Evolutionary conservation across 2,113 vertebrate species (phyloP).

Genomic region (Oxyruncus cristatus): DNA sequence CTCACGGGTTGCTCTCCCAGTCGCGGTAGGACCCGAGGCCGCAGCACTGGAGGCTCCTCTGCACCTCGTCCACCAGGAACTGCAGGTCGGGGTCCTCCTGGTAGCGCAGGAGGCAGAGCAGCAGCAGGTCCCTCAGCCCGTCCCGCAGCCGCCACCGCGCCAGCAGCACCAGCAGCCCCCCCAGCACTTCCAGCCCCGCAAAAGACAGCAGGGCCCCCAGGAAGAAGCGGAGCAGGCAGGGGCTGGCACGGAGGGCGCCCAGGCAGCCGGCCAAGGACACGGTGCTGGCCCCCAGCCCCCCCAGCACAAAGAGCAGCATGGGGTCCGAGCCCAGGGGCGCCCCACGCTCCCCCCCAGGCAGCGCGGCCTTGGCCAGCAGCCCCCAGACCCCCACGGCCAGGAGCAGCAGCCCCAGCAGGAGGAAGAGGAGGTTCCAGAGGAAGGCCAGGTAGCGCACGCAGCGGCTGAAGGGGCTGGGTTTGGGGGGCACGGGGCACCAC

Average conservation of each 20-base stretch:
- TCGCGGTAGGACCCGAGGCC: constrained; percentile 85
- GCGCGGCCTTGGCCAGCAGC: constrained; percentile 80
- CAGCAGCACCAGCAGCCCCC: constrained; percentile 72
- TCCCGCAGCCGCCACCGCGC: constrained; percentile 69
- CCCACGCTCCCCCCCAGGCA: constrained; percentile 61
- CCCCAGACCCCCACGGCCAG: constrained; percentile 87
- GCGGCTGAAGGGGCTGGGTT: background rate
- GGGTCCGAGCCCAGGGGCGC: constrained; percentile 78
- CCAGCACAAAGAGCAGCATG: constrained; percentile 79
- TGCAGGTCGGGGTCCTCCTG: constrained; percentile 85
- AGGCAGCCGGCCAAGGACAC: constrained; percentile 84
- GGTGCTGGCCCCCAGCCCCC: constrained; percentile 67
- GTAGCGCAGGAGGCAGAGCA: constrained; percentile 81
- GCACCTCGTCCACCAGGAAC: constrained; percentile 89
- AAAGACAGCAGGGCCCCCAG: constrained; percentile 64
- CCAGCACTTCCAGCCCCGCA: constrained; percentile 71
- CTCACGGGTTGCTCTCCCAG: constrained; percentile 91
- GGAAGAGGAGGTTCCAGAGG: constrained; percentile 83
- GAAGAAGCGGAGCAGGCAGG: constrained; percentile 81
- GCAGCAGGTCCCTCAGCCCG: constrained; percentile 70
- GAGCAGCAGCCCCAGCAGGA: constrained; percentile 76
- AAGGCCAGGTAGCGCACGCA: constrained; percentile 80
- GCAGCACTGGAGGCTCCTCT: constrained; percentile 85
- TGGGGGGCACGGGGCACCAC: background rate
- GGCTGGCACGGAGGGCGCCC: constrained; percentile 81